Evolutionary conservation across 2,888 invertebrate species (phyloP).

Genomic region (Bembecia ichneumoniformis): DNA sequence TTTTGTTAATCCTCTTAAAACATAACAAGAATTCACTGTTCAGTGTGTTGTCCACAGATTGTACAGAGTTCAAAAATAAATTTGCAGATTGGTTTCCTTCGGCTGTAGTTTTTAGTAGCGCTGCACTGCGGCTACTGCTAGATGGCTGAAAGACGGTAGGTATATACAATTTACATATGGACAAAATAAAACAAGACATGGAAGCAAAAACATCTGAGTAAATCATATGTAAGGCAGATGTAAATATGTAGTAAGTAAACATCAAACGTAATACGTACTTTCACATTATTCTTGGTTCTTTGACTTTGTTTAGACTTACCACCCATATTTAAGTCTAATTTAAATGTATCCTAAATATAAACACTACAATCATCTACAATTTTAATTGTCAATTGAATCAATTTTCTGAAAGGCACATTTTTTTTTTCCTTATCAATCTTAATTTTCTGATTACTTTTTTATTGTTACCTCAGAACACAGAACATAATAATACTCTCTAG

Average conservation of each 20-base stretch:
- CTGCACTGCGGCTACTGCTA: slow-evolving; percentile 91
- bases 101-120: slow-evolving; percentile 76
- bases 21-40: slow-evolving; percentile 83
- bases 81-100: slow-evolving; percentile 15
- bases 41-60: slow-evolving; percentile 77
- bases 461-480: too few species aligned
- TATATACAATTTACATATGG: not conserved
- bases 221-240: not conserved
- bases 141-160: slow-evolving; percentile 78
- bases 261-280: not conserved
- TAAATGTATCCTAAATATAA: not conserved
- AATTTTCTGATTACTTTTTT: too few species aligned
- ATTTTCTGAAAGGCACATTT: too few species aligned
- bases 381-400: too few species aligned
- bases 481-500: too few species aligned
- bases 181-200: not conserved
- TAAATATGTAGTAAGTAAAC: not conserved
- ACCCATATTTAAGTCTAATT: not conserved
- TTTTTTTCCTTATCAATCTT: too few species aligned
- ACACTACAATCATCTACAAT: too few species aligned
- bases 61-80: slow-evolving; percentile 41
- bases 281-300: slow-evolving; percentile 36
- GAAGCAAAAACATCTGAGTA: too few species aligned
- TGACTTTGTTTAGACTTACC: slow-evolving; percentile 36
- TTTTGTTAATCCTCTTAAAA: slow-evolving; percentile 90